Conservation (phyloP, 2,888 invertebrate genomes). For the Troilus luridus region DNA sequence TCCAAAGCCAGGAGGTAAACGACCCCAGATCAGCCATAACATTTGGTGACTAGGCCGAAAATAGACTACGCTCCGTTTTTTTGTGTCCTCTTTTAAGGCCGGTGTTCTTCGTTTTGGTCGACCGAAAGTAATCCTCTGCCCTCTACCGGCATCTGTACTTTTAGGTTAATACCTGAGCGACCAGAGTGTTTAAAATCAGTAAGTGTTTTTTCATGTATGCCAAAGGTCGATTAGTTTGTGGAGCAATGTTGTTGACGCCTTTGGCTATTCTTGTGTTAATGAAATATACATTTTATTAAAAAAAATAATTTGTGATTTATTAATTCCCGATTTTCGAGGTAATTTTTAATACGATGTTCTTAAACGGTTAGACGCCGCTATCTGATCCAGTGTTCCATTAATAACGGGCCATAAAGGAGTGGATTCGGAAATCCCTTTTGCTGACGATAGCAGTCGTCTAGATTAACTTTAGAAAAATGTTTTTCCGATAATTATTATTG, state of each 20-base stretch:
- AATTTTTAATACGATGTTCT: not conserved
- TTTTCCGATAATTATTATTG: conserved; percentile 46
- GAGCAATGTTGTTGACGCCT: too few species aligned
- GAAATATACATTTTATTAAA: too few species aligned
- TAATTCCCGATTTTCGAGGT: not conserved
- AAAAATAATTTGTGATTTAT: not conserved
- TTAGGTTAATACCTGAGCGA: too few species aligned
- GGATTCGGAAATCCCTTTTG: not conserved
- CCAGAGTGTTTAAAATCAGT: too few species aligned
- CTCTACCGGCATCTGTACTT: too few species aligned
- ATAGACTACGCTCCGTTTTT: not conserved
- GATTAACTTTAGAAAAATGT: conserved; percentile 44
- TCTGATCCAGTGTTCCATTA: not conserved
- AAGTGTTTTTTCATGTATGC: too few species aligned
- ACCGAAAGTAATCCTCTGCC: too few species aligned
- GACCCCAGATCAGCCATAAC: not conserved
- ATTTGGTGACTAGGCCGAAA: not conserved
- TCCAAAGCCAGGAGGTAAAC: not conserved
- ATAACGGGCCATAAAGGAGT: not conserved
- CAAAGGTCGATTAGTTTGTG: too few species aligned
- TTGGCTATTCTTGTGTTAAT: too few species aligned
- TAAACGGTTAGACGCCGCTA: not conserved
- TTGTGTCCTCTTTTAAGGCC: not conserved
- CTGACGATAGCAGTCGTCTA: conserved; percentile 10
- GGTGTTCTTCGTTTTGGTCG: not conserved